phyloP scores from a whole-genome alignment of 2,797 vertebrate genomes.

The Ctenopoma kingsleyae region DNA sequence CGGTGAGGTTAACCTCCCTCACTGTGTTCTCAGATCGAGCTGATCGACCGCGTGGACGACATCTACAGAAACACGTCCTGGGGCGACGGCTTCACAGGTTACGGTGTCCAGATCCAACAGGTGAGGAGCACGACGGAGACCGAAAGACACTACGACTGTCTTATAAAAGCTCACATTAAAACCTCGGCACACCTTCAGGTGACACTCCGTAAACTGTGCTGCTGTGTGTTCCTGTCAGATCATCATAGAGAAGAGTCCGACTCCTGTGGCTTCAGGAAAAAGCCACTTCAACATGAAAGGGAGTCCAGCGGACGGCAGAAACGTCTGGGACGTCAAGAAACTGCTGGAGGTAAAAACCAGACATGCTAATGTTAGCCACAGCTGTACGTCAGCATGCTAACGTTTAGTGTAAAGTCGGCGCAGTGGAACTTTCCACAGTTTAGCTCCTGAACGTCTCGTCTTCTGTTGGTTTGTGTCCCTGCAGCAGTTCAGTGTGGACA shows the following conservation, averaged over 20 bases:
- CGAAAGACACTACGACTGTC: neutral
- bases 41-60: slow-evolving; percentile 97
- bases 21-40: slow-evolving; percentile 88
- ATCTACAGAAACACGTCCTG: slow-evolving; percentile 97
- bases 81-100: slow-evolving; percentile 89
- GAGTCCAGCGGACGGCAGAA: slow-evolving; percentile 84
- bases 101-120: slow-evolving; percentile 97
- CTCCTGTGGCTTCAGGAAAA: slow-evolving; percentile 65
- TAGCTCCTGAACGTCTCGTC: neutral
- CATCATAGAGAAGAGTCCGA: slow-evolving; percentile 91
- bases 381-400: neutral
- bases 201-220: neutral
- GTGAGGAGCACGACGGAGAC: slow-evolving; percentile 69
- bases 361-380: neutral
- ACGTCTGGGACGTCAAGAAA: slow-evolving; percentile 96
- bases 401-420: too few species aligned
- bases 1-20: accelerated
- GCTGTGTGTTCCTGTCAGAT: slow-evolving; percentile 81
- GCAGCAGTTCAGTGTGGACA: slow-evolving; percentile 96
- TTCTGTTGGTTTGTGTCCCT: slow-evolving; percentile 9
- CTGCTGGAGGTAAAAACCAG: slow-evolving; percentile 90
- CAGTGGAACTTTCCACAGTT: neutral
- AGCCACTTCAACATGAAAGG: slow-evolving; percentile 94
- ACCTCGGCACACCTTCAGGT: too few species aligned
- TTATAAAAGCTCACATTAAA: too few species aligned